Percentiles rank a stretch among this genome's conserved stretches.
Evolutionary conservation across 2,797 vertebrate species (phyloP).

Genomic region (Microhierax caerulescens): DNA sequence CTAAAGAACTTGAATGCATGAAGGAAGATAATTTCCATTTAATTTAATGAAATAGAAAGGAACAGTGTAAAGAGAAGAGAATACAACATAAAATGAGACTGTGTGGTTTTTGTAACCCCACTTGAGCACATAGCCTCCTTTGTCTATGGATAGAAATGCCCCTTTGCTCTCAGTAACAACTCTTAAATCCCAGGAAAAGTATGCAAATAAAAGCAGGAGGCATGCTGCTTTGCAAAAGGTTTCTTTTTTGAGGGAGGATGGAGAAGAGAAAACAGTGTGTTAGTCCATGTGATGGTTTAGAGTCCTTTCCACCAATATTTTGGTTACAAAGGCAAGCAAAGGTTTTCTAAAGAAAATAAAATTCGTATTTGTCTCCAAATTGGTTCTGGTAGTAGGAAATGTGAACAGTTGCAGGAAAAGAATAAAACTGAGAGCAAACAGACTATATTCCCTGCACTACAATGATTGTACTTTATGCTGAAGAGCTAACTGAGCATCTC

Average conservation of each 20-base stretch:
- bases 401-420: not conserved
- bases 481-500: not conserved
- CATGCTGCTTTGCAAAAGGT: not conserved
- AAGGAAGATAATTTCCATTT: not conserved
- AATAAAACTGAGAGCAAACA: not conserved
- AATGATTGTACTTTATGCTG: not conserved
- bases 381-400: not conserved
- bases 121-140: not conserved
- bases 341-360: not conserved
- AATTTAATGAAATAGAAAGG: not conserved
- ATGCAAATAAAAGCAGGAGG: not conserved
- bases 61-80: not conserved
- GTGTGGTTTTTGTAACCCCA: not conserved
- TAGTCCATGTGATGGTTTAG: not conserved
- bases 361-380: not conserved
- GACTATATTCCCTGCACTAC: not conserved
- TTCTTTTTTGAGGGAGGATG: not conserved
- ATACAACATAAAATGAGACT: not conserved
- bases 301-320: not conserved
- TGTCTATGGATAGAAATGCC: not conserved
- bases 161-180: not conserved
- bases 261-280: not conserved
- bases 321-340: not conserved
- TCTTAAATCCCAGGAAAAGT: not conserved
- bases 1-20: not conserved